Percentiles rank a stretch among this genome's conserved stretches.
These are phyloP conservation scores for Malacosoma neustria DNA, from an alignment of 2,888 invertebrate genomes.

Conservation along the genomic window DNA sequence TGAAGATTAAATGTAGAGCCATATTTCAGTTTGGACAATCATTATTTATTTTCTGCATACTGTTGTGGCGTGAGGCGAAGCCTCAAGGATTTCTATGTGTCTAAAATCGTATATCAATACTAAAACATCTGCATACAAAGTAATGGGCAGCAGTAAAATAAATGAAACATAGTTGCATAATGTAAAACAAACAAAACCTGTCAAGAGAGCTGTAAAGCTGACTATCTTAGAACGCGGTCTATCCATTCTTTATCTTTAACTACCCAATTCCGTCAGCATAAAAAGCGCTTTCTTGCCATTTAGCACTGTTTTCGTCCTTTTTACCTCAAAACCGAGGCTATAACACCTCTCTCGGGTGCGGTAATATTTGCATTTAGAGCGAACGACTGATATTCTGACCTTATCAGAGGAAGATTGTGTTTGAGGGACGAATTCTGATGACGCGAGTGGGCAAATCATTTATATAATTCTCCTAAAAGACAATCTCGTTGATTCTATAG, in stretches of 20 bases:
- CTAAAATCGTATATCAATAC: too few species aligned
- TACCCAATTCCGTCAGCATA: slow-evolving; percentile 59
- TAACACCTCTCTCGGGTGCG: slow-evolving; percentile 67
- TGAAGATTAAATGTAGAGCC: too few species aligned
- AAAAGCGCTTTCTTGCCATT: slow-evolving; percentile 65
- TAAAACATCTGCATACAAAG: too few species aligned
- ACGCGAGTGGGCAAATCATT: slow-evolving; percentile 41
- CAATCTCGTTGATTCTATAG: too few species aligned
- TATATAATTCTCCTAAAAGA: slow-evolving; percentile 14
- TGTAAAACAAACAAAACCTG: slow-evolving; percentile 18
- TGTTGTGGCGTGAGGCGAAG: too few species aligned
- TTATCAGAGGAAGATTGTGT: slow-evolving; percentile 67
- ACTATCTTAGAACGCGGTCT: slow-evolving; percentile 41
- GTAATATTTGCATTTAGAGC: slow-evolving; percentile 73
- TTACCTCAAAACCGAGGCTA: slow-evolving; percentile 63
- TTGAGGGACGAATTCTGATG: slow-evolving; percentile 57
- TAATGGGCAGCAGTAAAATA: too few species aligned
- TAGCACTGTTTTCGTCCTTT: slow-evolving; percentile 66
- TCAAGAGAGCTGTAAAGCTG: slow-evolving; percentile 25
- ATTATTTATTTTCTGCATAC: too few species aligned
- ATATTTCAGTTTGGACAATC: too few species aligned
- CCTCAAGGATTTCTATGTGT: too few species aligned
- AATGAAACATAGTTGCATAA: too few species aligned
- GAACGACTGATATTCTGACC: slow-evolving; percentile 69
- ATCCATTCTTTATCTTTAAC: slow-evolving; percentile 64